A percentile compares a stretch with the other conserved stretches of the same genome.
Evolutionary conservation across 2,888 invertebrate genomes (phyloP).

Genomic region (Tupiocoris notatus): DNA sequence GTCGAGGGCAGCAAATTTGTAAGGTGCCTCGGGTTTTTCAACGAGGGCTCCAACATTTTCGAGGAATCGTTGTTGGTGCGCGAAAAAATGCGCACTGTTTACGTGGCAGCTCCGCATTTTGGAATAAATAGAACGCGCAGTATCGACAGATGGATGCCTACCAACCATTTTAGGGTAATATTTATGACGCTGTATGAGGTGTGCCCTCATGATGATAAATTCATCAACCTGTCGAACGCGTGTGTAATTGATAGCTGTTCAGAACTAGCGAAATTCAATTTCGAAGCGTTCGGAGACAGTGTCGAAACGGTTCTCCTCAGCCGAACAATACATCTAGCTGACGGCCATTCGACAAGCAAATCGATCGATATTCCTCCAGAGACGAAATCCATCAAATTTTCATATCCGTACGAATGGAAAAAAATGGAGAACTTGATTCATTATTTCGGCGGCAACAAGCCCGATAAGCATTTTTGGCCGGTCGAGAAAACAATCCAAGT

Average conservation of each 20-base stretch:
- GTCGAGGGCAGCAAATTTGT: neutral
- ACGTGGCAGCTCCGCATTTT: neutral
- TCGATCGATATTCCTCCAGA: neutral
- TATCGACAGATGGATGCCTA: neutral
- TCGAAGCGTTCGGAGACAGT: neutral
- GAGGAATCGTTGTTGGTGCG: neutral
- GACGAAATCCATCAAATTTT: neutral
- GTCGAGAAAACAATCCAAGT: neutral
- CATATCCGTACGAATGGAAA: neutral
- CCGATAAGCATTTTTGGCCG: neutral
- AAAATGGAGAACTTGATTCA: neutral
- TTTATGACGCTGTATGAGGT: neutral
- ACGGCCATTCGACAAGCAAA: neutral
- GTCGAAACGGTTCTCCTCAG: neutral
- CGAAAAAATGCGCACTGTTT: neutral
- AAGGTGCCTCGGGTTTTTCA: neutral
- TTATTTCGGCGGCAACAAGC: no score
- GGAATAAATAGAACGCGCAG: neutral
- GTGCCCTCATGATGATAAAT: neutral
- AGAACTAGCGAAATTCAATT: neutral
- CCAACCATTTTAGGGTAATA: neutral
- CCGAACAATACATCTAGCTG: neutral
- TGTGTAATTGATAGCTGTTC: neutral
- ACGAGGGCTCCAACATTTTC: neutral
- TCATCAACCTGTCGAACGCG: neutral